Conservation (phyloP, 2,888 invertebrate genomes). For the Abrostola triplasia region DNA sequence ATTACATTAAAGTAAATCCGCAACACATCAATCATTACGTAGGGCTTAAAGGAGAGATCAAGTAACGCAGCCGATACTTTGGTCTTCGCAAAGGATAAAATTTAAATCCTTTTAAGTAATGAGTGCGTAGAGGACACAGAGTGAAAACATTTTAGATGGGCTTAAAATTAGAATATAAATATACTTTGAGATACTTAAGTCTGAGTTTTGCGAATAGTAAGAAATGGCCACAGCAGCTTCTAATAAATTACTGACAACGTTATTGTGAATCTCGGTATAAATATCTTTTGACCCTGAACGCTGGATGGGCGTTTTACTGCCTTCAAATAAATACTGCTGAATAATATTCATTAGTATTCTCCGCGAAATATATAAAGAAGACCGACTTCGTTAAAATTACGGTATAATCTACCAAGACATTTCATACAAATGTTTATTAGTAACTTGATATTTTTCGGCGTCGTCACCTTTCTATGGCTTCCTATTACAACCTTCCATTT, state of each 20-base stretch:
- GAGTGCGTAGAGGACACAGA: slow-evolving; percentile 75
- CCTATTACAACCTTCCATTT: slow-evolving; percentile 56
- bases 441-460: slow-evolving; percentile 53
- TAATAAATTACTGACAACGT: too few species aligned
- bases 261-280: too few species aligned
- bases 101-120: slow-evolving; percentile 88
- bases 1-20: slow-evolving; percentile 68
- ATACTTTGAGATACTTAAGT: not conserved
- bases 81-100: slow-evolving; percentile 77
- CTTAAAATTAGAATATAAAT: not conserved
- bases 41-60: slow-evolving; percentile 67
- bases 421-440: slow-evolving; percentile 38
- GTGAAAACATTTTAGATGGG: slow-evolving; percentile 53
- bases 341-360: too few species aligned
- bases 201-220: too few species aligned
- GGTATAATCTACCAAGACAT: slow-evolving; percentile 14
- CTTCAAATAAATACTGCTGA: too few species aligned
- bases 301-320: too few species aligned
- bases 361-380: not conserved
- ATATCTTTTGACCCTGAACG: too few species aligned
- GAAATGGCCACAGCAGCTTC: too few species aligned
- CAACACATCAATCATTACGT: slow-evolving; percentile 78
- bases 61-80: slow-evolving; percentile 70
- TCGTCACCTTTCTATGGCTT: slow-evolving; percentile 51
- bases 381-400: not conserved